Conservation (phyloP, 53 echinoderm and acorn worm species). For the Temnopleurus reevesii region DNA sequence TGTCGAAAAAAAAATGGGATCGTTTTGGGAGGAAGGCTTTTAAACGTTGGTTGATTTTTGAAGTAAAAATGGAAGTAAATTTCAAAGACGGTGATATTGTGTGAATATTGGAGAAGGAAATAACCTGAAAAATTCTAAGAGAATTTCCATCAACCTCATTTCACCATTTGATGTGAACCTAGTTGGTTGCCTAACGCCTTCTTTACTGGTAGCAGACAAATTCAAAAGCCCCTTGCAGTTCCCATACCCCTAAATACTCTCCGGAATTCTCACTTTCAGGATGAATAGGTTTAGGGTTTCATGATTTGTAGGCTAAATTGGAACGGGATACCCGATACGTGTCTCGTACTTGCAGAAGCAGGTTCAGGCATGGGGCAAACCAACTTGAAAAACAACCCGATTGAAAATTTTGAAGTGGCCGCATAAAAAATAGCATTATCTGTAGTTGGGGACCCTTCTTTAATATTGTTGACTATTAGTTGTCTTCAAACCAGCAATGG, state of each 20-base stretch:
- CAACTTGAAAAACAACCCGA: not conserved
- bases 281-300: slow-evolving; percentile 15
- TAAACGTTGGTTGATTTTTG: no score
- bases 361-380: not conserved
- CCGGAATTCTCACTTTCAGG: not conserved
- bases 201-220: not conserved
- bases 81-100: not conserved
- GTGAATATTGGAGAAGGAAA: no score
- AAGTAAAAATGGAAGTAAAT: no score
- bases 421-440: no score
- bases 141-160: no score
- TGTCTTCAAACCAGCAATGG: no score
- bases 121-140: no score
- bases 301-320: slow-evolving; percentile 13
- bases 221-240: not conserved
- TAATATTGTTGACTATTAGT: no score
- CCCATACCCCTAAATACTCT: not conserved
- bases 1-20: no score
- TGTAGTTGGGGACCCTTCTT: no score
- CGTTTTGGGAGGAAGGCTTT: no score
- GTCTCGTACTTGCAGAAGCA: slow-evolving; percentile 7
- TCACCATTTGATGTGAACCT: no score
- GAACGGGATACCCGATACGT: slow-evolving; percentile 2
- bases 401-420: not conserved
- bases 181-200: not conserved